phyloP scores from a whole-genome alignment of 2,888 invertebrate species.

The Priocnemis perturbator region DNA sequence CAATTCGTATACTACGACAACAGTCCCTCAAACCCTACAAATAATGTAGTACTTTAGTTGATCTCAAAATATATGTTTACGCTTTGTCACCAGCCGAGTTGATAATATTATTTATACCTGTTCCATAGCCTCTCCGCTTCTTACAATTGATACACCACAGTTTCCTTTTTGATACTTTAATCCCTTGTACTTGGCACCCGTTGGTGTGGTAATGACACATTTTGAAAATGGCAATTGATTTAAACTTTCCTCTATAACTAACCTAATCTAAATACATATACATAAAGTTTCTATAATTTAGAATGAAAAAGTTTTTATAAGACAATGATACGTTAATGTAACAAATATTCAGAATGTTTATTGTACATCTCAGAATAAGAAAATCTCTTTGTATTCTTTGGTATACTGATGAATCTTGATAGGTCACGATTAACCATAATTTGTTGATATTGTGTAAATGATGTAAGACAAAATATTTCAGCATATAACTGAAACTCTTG shows the following conservation, averaged over 20 bases:
- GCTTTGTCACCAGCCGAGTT: constrained; percentile 14
- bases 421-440: background rate
- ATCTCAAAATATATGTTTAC: constrained; percentile 8
- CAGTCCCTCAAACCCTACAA: constrained; percentile 92
- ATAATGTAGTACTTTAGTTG: constrained; percentile 10
- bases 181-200: constrained; percentile 92
- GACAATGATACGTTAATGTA: too few relatives aligned
- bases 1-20: constrained; percentile 98
- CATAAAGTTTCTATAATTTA: constrained; percentile 10
- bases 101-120: constrained; percentile 76
- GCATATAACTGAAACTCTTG: too few relatives aligned
- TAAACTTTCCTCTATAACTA: constrained; percentile 98
- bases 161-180: constrained; percentile 97
- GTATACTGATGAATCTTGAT: background rate
- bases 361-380: too few relatives aligned
- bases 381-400: background rate
- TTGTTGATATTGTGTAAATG: background rate
- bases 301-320: too few relatives aligned
- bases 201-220: constrained; percentile 94
- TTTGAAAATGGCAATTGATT: constrained; percentile 97
- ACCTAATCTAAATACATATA: constrained; percentile 81
- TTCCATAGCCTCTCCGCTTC: constrained; percentile 97
- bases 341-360: too few relatives aligned
- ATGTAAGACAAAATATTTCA: too few relatives aligned
- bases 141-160: constrained; percentile 98